Base-by-base conservation (phyloP, 2,797 vertebrate genomes). In the Ptychadena robeensis region DNA sequence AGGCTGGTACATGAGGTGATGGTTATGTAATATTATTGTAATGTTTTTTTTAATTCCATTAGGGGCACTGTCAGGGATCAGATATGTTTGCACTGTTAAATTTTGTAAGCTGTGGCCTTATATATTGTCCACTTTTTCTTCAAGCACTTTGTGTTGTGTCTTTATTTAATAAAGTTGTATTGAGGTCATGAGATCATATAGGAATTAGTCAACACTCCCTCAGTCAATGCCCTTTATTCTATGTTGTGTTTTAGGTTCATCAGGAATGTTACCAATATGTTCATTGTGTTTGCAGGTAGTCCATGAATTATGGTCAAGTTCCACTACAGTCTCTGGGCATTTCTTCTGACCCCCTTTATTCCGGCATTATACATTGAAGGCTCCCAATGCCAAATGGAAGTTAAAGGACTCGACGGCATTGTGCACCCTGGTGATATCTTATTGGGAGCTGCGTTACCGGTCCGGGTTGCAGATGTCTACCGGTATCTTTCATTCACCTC, bases 351-450 rank as follows among this genome's bases (percentile, higher is more conserved):
- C 53, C 35, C 32, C 18, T 32, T 80, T 2, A 40, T 38, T n/a
- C 53, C 67, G 31, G 7, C 7, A 5, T 66, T 40, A 2, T 53
- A 9, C 30, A 53, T 18, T 66, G 61, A 53, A 27, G 61, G 66
- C 22, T 31, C 18, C 0, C 59, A 12, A 2, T 73, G 79, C 34
- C 18, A 1, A 18, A 28, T 81, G 37, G 69, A 27, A 15, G 9
- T 25, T 10, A 7, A 15, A 9, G 37, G 30, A 9, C 70, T 81
- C 0, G 18, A 30, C 0, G 79, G 79, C 9, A 73, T 81, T 15
- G 12, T 8, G 0, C 28, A 66, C 12, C 70, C 69, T 18, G 79
- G 79, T 57, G 69, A 81, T 73, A 31, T 81, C 2, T 53, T 73
- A 11, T 30, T 81, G 2, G 79, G 79, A n/a, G 69, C 69, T 0